These are phyloP conservation scores for Halictus ligatus DNA, from an alignment of 2,888 invertebrate species.

Conservation along the genomic window DNA sequence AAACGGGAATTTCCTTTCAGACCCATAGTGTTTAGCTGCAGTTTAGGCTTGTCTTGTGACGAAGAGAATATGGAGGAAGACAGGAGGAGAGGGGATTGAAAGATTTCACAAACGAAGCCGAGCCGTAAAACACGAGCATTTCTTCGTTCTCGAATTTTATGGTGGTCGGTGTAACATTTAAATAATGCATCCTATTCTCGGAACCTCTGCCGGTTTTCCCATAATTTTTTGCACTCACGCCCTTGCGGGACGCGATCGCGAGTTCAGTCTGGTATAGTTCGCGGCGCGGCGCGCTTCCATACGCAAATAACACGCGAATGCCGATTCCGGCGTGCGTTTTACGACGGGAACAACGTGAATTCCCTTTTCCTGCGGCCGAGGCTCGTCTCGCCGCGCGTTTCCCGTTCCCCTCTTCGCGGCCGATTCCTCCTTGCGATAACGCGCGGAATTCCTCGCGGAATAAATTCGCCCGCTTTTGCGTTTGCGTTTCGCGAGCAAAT, in stretches of 20 bases:
- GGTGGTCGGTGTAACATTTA: neutral
- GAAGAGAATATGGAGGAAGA: neutral
- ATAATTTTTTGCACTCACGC: neutral
- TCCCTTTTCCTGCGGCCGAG: conserved; percentile 33
- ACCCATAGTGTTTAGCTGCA: too few species aligned
- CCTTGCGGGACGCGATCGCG: neutral
- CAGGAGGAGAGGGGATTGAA: neutral
- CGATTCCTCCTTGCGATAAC: conserved; percentile 42
- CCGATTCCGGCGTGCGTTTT: conserved; percentile 41
- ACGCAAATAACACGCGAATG: conserved; percentile 33
- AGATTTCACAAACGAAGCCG: neutral
- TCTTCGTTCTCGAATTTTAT: neutral
- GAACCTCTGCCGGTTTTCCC: neutral
- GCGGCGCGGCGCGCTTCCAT: conserved; percentile 35
- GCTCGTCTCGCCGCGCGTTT: conserved; percentile 37
- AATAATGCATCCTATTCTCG: neutral
- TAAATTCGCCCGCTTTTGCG: conserved; percentile 29
- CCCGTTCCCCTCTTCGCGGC: conserved; percentile 8
- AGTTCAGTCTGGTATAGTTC: neutral
- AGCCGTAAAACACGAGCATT: neutral
- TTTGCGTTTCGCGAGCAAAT: neutral
- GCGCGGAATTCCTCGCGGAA: conserved; percentile 35
- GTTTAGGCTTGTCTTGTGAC: too few species aligned
- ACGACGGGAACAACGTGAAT: conserved; percentile 50
- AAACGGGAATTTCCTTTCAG: too few species aligned